Evolutionary conservation across 2,797 vertebrate species (phyloP), one percentile per base, ranked within the genome.

Genomic region (Clarias fuscus): DNA sequence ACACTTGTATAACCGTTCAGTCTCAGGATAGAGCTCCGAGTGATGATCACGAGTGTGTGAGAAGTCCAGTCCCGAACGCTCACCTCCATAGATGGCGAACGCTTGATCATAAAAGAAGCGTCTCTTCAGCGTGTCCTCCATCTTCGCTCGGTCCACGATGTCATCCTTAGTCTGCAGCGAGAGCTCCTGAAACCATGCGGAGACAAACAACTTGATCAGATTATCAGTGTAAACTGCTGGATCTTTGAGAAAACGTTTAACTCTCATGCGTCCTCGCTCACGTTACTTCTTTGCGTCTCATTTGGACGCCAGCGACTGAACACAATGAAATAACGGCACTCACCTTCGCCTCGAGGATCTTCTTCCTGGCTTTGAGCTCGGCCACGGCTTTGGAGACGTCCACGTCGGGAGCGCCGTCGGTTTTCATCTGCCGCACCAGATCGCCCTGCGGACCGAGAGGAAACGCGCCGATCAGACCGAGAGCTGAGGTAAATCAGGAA

Each of bases 61-160:
- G 37, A 56, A 20, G 30, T 27, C 4, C 43, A 3, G n/a, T 3
- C 1, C 24, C 14, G 71, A 7, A 72, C 84, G 77, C 88, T 30
- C 92, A 99, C 98, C 98, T 96, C 98, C 98, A 88, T 99, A 99
- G 93, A 99, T 99, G 88, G 98, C 96, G 90, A 99, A 99, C 13
- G 98, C 98, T 92, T 99, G 98, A 89, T 99, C 98, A 0, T 99
- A 99, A 92, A 99, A 99, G 95, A 99, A 99, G 43, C 98, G 96
- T 89, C 98, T 96, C 91, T 99, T 99, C 70, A 99, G 93, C 1
- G 98, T 98, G 64, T 99, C 98, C 91, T 99, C 98, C 98, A 99
- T 98, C 93, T 99, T 99, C 86, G 92, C 91, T 94, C 98, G 94
- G 95, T 99, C 98, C 77, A 99, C 95, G 0, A 98, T 93, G 89